Evolutionary conservation across 2,888 invertebrate genomes (phyloP), one percentile per base, ranked within the genome.

Genomic region (Electrophaes corylata): DNA sequence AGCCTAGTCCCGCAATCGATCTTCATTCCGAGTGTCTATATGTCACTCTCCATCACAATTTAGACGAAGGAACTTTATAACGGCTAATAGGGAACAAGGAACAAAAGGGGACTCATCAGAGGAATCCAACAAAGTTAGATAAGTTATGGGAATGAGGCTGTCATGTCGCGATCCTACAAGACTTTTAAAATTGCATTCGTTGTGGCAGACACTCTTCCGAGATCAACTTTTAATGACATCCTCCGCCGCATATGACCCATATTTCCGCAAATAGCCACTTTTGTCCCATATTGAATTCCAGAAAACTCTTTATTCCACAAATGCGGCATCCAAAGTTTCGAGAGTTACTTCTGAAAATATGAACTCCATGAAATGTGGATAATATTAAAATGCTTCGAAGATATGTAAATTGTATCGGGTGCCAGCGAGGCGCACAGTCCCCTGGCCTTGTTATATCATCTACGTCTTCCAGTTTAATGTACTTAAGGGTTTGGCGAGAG

Each of bases 341-440:
- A 65, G 50, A 18, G 53, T 37, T 48, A n/a, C 57, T 56, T 54
- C 31, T 6, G 43, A 45, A 61, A 61, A 63, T 60, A 53, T 57
- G 52, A 57, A 60, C 61, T 66, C 57, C 52, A 56, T 60, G 59
- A 64, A 65, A 66, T 65, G 66, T 64, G 57, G 57, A 65, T 69
- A 61, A 64, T 69, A 67, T 67, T 66, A 66, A 67, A 67, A 67
- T 62, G 63, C 63, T 55, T 58, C 46, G 61, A 51, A 64, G 60
- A 64, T 66, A 68, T 66, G 68, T 66, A 68, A 68, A 68, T 64
- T 59, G 65, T 68, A 66, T 65, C 60, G 64, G 60, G 60, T 54
- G 53, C 6, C 53, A 58, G 60, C 56, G 54, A 6, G 48, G 37
- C 43, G 41, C n/a, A 46, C 53, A 44, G 60, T 57, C 55, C 51